Percentiles rank a stretch among this genome's conserved stretches.
Evolutionary conservation across 2,113 vertebrate species (phyloP).

Genomic region (Athene noctua): DNA sequence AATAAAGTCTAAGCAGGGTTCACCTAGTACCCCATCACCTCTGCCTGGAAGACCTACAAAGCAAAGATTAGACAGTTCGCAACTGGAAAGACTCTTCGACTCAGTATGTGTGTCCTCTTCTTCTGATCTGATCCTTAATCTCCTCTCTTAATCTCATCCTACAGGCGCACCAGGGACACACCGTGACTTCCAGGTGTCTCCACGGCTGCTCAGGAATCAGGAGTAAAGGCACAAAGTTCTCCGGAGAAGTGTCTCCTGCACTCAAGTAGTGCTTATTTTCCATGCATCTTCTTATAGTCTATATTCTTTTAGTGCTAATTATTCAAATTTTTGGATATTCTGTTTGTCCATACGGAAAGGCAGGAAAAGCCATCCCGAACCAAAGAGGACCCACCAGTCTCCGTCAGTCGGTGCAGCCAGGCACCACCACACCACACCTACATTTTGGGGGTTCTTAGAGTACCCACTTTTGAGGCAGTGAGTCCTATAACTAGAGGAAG

Average conservation of each 20-base stretch:
- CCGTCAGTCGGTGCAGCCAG: not conserved
- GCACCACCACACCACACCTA: not conserved
- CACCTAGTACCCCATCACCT: not conserved
- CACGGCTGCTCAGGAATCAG: not conserved
- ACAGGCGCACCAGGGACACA: not conserved
- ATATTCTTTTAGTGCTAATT: not conserved
- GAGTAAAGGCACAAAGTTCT: not conserved
- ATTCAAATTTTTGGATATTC: not conserved
- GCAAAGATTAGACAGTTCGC: not conserved
- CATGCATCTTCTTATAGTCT: not conserved
- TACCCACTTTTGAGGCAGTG: not conserved
- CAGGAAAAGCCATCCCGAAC: not conserved
- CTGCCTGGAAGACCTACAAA: not conserved
- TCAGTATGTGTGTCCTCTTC: not conserved
- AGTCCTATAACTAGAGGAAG: not conserved
- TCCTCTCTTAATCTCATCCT: not conserved
- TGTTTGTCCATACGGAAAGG: not conserved
- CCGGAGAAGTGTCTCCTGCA: not conserved
- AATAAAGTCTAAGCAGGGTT: not conserved
- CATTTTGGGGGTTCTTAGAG: not conserved
- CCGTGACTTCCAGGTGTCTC: not conserved
- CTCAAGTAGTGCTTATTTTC: not conserved
- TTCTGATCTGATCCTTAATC: not conserved
- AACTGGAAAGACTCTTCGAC: not conserved
- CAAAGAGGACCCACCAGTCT: not conserved